Conservation (phyloP, 1,140 invertebrate genomes). For the Rhopalosiphum padi region DNA sequence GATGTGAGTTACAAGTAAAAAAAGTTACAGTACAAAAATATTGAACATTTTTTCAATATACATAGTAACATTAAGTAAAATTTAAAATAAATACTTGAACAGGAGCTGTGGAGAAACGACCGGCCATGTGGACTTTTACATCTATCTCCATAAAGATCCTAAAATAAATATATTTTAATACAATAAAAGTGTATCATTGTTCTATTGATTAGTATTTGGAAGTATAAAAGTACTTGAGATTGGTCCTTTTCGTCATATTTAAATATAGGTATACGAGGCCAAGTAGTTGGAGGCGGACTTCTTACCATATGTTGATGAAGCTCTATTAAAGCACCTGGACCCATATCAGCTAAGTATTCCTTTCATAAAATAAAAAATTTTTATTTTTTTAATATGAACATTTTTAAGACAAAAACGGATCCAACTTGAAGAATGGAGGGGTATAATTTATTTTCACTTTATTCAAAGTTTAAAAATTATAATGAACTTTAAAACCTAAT, state of each 20-base stretch:
- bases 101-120: constrained; percentile 21
- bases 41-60: neutral
- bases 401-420: neutral
- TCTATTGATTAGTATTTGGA: neutral
- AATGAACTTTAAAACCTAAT: neutral
- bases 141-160: constrained; percentile 36
- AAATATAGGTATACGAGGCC: constrained; percentile 66
- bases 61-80: neutral
- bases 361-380: constrained; percentile 3
- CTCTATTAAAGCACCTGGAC: constrained; percentile 76
- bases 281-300: constrained; percentile 78
- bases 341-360: constrained; percentile 60
- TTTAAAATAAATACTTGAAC: constrained; percentile 48
- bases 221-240: neutral
- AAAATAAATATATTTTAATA: constrained; percentile 15
- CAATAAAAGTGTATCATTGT: neutral
- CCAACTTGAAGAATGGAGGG: neutral
- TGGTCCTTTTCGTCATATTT: constrained; percentile 48
- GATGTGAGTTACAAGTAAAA: too few species aligned
- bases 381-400: neutral
- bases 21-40: too few species aligned
- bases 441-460: neutral
- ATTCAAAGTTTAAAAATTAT: neutral
- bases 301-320: constrained; percentile 83
- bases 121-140: constrained; percentile 47